Base-by-base conservation (phyloP, 2,888 invertebrate genomes). In the Temnothorax ravouxi region DNA sequence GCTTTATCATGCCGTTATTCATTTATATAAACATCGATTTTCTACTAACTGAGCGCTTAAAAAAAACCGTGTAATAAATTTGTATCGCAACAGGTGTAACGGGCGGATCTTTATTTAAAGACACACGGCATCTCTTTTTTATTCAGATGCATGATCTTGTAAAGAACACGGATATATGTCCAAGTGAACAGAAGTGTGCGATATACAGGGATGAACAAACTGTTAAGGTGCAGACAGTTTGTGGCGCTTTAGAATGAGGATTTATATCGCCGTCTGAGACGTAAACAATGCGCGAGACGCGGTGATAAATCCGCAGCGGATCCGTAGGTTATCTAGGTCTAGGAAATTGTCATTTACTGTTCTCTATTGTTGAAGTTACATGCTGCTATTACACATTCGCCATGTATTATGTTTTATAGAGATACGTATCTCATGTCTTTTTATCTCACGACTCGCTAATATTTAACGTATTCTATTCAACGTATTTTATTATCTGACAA, bases 211-310 rank as follows among this genome's bases (percentile, higher is more conserved):
- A 84, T 54, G 34, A 44, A 71, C 76, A 59, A 76, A 64, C 69
- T 50, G 76, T 66, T 67, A 86, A 86, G 82, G 84, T 74, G 84
- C 66, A 87, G 88, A 85, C 84, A 86, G 85, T 87, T 86, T 62
- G 77, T 69, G 87, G 87, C 85, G 87, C 86, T 90, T 91, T 89
- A 84, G 80, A 88, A 87, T 52, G 83, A 67, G 86, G 85, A 90
- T 91, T 91, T 91, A 90, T 87, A 87, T 82, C 76, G 74, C 83
- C 80, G 79, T 56, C 83, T n/a, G 79, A 74, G 86, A 90, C 90
- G 88, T 91, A 91, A 92, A 92, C 91, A 93, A 92, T 91, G 89
- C 88, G 77, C 64, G 86, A 89, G 90, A 86, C 87, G 88, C 85
- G 90, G 85, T 88, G 88, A 92, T 92, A 92, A 92, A 92, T 92